These are phyloP conservation scores for Enteromius fasciolatus DNA, from an alignment of 2,797 vertebrate species.

Conservation along the genomic window DNA sequence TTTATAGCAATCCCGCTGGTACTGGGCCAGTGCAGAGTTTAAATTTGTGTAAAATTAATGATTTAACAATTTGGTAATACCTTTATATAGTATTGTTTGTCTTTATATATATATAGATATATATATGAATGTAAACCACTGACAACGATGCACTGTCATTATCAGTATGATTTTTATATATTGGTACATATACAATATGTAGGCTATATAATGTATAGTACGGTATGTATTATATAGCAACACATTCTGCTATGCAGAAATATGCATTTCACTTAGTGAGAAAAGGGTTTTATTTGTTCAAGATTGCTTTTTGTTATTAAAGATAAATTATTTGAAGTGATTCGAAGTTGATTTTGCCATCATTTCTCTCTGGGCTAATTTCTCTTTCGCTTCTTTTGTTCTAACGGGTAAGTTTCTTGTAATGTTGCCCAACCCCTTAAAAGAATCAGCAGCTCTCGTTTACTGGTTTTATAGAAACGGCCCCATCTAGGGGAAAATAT, in stretches of 20 bases:
- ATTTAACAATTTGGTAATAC: neutral
- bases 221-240: neutral
- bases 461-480: neutral
- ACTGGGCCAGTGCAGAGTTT: neutral
- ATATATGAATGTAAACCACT: constrained; percentile 18
- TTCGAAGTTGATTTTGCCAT: neutral
- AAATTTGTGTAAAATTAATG: neutral
- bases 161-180: neutral
- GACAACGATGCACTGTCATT: neutral
- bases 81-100: neutral
- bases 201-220: neutral
- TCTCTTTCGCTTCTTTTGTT: constrained; percentile 19
- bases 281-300: constrained; percentile 60
- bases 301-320: constrained; percentile 11
- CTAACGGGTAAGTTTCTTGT: constrained; percentile 8
- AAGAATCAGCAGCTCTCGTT: neutral
- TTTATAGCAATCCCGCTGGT: neutral
- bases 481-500: neutral
- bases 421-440: neutral
- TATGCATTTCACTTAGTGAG: constrained; percentile 62
- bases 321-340: constrained; percentile 29
- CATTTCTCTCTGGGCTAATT: neutral
- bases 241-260: constrained; percentile 83
- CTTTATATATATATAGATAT: neutral
- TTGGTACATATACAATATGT: constrained; percentile 16